Conservation (phyloP, 2,888 invertebrate genomes). For the Microctonus aethiopoides region DNA sequence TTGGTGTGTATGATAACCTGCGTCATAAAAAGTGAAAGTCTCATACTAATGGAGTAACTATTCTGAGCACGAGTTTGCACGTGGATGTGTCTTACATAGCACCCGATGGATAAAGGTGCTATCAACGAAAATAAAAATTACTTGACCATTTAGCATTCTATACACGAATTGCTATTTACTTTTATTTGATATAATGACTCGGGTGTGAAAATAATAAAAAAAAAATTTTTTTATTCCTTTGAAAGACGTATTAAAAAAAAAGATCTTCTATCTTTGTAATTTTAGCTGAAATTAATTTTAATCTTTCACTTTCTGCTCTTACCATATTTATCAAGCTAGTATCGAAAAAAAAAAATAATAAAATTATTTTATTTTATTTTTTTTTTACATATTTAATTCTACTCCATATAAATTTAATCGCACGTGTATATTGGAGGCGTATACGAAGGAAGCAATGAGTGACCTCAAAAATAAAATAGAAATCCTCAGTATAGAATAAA, state of each 20-base stretch:
- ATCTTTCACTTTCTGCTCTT: neutral
- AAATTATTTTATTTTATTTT: neutral
- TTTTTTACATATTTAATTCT: neutral
- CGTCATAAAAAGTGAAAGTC: constrained; percentile 48
- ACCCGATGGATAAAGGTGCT: neutral
- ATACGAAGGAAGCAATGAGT: neutral
- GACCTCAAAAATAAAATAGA: constrained; percentile 12
- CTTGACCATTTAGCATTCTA: neutral
- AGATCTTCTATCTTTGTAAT: too few species aligned
- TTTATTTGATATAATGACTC: neutral
- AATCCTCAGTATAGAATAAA: neutral
- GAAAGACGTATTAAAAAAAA: too few species aligned
- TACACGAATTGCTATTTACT: constrained; percentile 7
- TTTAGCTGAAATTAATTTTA: neutral
- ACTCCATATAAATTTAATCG: neutral
- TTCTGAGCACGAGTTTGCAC: constrained; percentile 41
- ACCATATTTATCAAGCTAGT: neutral
- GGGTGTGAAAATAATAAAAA: neutral
- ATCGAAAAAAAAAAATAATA: neutral
- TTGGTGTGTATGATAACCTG: constrained; percentile 38
- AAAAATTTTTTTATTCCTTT: neutral
- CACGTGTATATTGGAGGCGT: neutral
- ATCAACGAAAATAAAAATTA: constrained; percentile 24
- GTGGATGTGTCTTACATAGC: neutral
- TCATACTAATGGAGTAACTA: constrained; percentile 44